Base-by-base conservation (phyloP, 2,113 vertebrate species). In the Lycaon pictus region DNA sequence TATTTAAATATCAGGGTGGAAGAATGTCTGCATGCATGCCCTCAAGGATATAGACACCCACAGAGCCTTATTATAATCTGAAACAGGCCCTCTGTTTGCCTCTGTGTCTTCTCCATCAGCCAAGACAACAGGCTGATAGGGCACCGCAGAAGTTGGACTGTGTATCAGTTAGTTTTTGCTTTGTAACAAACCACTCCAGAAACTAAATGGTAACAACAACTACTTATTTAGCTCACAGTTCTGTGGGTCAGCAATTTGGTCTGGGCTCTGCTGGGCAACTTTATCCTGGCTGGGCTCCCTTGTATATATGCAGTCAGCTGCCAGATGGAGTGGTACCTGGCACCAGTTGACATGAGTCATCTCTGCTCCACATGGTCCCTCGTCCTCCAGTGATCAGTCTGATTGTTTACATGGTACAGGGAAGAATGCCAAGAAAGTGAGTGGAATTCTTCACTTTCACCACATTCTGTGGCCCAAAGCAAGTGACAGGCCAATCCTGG, bases 1-100 rank as follows among this genome's bases (percentile, higher is more conserved):
- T 37, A 90, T 83, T 96, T 97, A 65, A 97, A 92, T 56, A 85
- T 71, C 84, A 88, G 87, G 2, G 27, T 77, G 48, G 37, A 92
- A 72, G 11, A 25, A 48, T 67, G 3, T 83, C 74, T 90, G 35
- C 27, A 25, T 27, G 3, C 13, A 20, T 55, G 15, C 13, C 84
- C 35, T 65, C 56, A 15, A 0, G 27, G 29, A 16, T 37, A 63
- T 0, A 69, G 48, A 93, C 10, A 69, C 35, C 53, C 65, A 23
- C 15, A 65, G 94, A 58, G 37, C 6, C 56, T 74, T 84, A 62
- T 8, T 43, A 71, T n/a, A 81, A 80, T 32, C 65, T 77, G 71
- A 93, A 91, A 89, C n/a, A 86, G 32, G 22, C 88, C 69, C 48
- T 94, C 56, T 93, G 25, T 67, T 53, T 67, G 10, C 37, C 76